Evolutionary conservation across 2,888 invertebrate species (phyloP).

Genomic region (Melinaea menophilus): DNA sequence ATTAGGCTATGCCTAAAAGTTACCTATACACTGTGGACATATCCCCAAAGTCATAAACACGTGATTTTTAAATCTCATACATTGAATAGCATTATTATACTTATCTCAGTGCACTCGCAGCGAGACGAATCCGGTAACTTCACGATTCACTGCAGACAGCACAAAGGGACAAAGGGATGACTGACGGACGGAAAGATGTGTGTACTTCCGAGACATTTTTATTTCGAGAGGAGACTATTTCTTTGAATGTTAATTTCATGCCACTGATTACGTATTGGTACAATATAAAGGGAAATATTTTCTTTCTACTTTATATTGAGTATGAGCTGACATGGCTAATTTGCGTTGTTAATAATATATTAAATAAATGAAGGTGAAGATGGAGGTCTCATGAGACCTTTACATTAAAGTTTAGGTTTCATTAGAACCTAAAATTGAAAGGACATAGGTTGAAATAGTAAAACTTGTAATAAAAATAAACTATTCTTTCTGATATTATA

Average conservation of each 20-base stretch:
- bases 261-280: background rate
- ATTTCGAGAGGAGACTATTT: background rate
- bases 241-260: conserved; percentile 7
- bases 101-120: conserved; percentile 17
- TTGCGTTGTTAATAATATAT: too few relatives aligned
- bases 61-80: conserved; percentile 3
- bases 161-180: conserved; percentile 21
- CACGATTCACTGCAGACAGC: conserved; percentile 24
- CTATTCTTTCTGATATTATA: too few relatives aligned
- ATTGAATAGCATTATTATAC: conserved; percentile 4
- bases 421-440: too few relatives aligned
- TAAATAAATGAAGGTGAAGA: too few relatives aligned
- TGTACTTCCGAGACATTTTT: conserved; percentile 25
- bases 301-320: background rate
- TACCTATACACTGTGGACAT: conserved; percentile 1
- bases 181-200: conserved; percentile 27
- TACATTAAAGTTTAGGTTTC: too few relatives aligned
- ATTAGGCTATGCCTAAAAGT: too few relatives aligned
- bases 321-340: too few relatives aligned
- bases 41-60: conserved; percentile 5
- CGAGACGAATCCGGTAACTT: conserved; percentile 23
- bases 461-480: too few relatives aligned
- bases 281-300: background rate
- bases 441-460: too few relatives aligned
- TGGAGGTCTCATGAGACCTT: too few relatives aligned